Percentiles rank a stretch among this genome's conserved stretches.
Conservation (phyloP, 2,113 vertebrate genomes). For the Nothocercus nigrocapillus region DNA sequence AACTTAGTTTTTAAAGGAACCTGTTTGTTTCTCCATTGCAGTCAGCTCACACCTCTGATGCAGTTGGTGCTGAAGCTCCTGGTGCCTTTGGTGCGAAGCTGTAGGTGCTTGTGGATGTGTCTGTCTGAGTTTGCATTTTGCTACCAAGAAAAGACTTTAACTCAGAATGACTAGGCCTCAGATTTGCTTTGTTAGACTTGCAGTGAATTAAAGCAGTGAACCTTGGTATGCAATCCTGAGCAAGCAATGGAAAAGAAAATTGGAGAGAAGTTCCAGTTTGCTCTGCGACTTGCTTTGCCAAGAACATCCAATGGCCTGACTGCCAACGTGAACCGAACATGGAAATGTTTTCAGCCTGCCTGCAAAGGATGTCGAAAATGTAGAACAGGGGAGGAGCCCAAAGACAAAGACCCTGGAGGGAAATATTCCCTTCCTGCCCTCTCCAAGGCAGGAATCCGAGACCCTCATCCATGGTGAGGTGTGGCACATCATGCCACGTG, state of each 20-base stretch:
- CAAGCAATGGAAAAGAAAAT: slow-evolving; percentile 15
- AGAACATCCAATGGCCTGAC: slow-evolving; percentile 25
- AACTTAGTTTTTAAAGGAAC: neutral
- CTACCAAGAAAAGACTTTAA: neutral
- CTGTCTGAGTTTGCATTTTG: neutral
- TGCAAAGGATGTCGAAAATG: neutral
- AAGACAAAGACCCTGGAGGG: neutral
- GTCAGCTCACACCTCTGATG: neutral
- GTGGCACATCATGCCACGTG: neutral
- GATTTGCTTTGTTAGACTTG: neutral
- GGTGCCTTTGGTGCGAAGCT: neutral
- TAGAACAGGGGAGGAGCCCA: neutral
- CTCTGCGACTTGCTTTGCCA: slow-evolving; percentile 37
- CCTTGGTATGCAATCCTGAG: neutral
- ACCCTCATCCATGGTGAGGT: neutral
- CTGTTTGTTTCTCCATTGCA: neutral
- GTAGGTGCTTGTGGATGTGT: neutral
- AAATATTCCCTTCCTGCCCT: neutral
- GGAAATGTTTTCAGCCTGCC: slow-evolving; percentile 12
- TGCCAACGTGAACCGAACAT: neutral
- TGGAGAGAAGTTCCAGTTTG: neutral
- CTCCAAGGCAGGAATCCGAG: neutral
- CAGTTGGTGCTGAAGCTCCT: neutral
- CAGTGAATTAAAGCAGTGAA: neutral
- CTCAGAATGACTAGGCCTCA: neutral